Percentiles rank a stretch among this genome's conserved stretches.
Conservation (phyloP, 2,113 vertebrate genomes). For the Leptosomus discolor region DNA sequence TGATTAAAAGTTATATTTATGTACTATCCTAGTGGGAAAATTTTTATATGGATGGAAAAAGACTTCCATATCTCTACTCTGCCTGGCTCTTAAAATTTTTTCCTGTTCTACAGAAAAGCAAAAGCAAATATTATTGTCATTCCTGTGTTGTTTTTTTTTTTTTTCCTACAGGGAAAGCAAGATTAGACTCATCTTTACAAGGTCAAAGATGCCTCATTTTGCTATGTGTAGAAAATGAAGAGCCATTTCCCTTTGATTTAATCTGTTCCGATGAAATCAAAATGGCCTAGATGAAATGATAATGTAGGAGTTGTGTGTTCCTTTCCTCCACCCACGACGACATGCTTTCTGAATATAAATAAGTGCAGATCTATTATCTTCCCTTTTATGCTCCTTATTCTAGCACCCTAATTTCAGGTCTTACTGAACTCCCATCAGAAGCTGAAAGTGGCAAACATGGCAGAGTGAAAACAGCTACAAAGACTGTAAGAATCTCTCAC, state of each 20-base stretch:
- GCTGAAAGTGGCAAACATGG: slow-evolving; percentile 7
- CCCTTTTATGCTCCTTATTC: slow-evolving; percentile 12
- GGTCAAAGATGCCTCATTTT: background rate
- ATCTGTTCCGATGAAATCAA: background rate
- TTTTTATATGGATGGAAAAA: background rate
- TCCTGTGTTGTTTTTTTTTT: background rate
- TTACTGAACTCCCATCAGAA: slow-evolving; percentile 12
- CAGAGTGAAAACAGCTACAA: slow-evolving; percentile 27
- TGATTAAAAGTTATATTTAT: background rate
- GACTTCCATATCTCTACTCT: background rate
- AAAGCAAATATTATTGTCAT: background rate
- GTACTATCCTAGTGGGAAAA: background rate
- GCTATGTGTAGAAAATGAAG: background rate
- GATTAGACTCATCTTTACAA: background rate
- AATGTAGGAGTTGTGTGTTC: background rate
- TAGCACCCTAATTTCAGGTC: slow-evolving; percentile 27
- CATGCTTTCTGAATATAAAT: background rate
- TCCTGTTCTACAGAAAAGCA: background rate
- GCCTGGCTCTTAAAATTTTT: background rate
- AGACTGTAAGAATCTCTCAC: background rate
- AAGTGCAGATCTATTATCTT: slow-evolving; percentile 17
- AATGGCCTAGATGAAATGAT: background rate
- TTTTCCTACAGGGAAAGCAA: background rate
- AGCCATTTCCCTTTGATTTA: background rate
- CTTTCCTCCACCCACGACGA: background rate